Percentiles rank a stretch among this genome's conserved stretches.
Evolutionary conservation across 2,797 vertebrate genomes (phyloP).

Genomic region (Gallinago stenura): DNA sequence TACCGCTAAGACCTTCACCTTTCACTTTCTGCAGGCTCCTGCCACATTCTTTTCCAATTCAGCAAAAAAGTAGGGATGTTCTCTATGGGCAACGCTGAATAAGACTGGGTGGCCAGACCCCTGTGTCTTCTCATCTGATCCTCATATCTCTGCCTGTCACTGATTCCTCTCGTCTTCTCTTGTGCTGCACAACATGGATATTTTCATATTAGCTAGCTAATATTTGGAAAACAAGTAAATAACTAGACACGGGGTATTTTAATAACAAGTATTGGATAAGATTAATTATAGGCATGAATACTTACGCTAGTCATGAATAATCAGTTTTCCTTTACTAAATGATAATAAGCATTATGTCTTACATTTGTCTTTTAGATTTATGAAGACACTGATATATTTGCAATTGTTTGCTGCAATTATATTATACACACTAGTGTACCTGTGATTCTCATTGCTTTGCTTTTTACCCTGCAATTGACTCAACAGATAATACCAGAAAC

Average conservation of each 20-base stretch:
- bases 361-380: neutral
- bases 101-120: neutral
- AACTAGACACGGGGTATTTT: neutral
- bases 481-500: neutral
- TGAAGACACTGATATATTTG: neutral
- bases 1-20: neutral
- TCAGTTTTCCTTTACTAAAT: neutral
- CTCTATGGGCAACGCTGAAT: neutral
- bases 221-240: neutral
- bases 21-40: neutral
- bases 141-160: neutral
- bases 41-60: neutral
- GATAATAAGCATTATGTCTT: neutral
- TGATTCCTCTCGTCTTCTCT: neutral
- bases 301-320: neutral
- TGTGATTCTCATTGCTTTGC: neutral
- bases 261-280: neutral
- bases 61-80: neutral
- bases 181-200: neutral
- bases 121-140: neutral
- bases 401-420: neutral
- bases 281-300: neutral
- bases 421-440: neutral
- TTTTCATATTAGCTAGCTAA: neutral
- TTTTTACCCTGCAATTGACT: neutral